A percentile compares a stretch with the other conserved stretches of the same genome.
Conservation (phyloP, 2,797 vertebrate genomes). For the Pelochelys cantorii region DNA sequence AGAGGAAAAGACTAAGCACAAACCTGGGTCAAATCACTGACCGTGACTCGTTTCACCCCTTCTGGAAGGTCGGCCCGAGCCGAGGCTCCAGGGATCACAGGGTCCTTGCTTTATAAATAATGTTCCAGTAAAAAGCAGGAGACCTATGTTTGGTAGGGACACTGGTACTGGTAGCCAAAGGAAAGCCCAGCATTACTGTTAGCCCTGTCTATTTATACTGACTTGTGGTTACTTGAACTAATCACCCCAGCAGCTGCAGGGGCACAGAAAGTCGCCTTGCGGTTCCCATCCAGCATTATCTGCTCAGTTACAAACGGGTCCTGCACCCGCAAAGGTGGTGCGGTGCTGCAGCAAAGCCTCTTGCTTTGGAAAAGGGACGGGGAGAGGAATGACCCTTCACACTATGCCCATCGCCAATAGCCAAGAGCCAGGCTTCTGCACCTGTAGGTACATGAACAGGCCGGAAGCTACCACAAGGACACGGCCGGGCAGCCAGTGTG, state of each 20-base stretch:
- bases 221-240: neutral
- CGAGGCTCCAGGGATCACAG: neutral
- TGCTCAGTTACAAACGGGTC: neutral
- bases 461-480: neutral
- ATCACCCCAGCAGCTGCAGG: neutral
- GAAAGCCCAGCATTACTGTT: rapidly evolving
- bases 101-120: neutral
- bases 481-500: neutral
- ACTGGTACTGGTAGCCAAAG: neutral
- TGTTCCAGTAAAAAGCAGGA: neutral
- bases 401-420: neutral
- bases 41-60: neutral
- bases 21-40: neutral
- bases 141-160: neutral
- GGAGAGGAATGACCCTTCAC: neutral
- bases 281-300: rapidly evolving
- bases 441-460: neutral
- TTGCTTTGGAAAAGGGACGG: neutral
- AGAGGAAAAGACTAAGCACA: no score
- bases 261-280: neutral
- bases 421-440: neutral
- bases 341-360: neutral
- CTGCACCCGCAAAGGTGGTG: rapidly evolving
- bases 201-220: neutral
- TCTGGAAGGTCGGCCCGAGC: neutral